These are phyloP conservation scores for Oscheius sp. DNA, from an alignment of 2,888 invertebrate species.

Conservation along the genomic window DNA sequence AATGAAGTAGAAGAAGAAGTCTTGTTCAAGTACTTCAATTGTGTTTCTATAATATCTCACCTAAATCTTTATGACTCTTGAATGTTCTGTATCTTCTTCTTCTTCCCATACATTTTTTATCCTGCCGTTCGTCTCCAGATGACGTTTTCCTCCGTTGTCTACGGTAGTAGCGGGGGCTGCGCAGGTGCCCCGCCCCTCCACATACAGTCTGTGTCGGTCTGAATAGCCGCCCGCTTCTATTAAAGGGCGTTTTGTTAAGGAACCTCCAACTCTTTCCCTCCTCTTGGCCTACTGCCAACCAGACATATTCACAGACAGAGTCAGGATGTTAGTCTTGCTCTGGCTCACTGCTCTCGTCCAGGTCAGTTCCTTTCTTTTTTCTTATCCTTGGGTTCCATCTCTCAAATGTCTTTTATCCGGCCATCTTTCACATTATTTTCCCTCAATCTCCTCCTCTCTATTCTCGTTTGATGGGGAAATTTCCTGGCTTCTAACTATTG, in stretches of 20 bases:
- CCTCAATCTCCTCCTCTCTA: background rate
- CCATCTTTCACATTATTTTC: background rate
- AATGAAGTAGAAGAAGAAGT: background rate
- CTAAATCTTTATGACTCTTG: too few relatives aligned
- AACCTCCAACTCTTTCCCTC: background rate
- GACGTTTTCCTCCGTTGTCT: conserved; percentile 17
- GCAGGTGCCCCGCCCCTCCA: conserved; percentile 14
- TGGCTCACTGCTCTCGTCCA: conserved; percentile 17
- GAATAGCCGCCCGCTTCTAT: conserved; percentile 28
- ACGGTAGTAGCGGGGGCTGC: conserved; percentile 14
- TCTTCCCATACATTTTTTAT: too few relatives aligned
- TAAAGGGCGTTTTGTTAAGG: conserved; percentile 17
- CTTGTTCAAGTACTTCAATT: background rate
- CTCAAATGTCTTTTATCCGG: background rate
- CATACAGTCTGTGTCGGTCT: conserved; percentile 28
- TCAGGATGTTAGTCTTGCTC: conserved; percentile 17
- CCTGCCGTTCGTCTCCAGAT: conserved; percentile 15
- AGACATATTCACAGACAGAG: conserved; percentile 7
- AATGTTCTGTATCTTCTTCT: too few relatives aligned
- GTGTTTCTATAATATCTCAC: background rate
- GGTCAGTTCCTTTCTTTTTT: background rate
- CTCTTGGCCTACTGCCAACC: conserved; percentile 29
- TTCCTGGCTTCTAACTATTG: background rate
- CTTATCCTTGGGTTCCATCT: background rate
- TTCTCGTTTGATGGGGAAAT: background rate